These are phyloP conservation scores for Daboia siamensis DNA, from an alignment of 2,113 vertebrate genomes.

Conservation along the genomic window DNA sequence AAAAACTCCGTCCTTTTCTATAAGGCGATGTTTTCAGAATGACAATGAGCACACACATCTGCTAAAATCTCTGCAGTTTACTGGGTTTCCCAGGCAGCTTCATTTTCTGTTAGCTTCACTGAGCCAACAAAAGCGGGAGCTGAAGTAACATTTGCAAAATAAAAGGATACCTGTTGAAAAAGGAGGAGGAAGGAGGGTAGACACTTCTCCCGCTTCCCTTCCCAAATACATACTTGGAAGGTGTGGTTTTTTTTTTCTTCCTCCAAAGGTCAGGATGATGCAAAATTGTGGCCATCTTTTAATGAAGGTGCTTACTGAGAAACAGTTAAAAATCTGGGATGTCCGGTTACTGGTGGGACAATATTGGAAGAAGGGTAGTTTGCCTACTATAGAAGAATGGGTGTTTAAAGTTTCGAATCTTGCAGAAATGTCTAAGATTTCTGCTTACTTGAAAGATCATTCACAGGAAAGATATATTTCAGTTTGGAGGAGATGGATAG, in stretches of 20 bases:
- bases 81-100: background rate
- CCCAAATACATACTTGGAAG: background rate
- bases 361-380: no score
- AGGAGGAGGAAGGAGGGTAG: background rate
- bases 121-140: background rate
- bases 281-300: background rate
- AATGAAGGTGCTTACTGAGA: background rate
- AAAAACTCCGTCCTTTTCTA: background rate
- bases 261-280: background rate
- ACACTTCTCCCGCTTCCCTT: background rate
- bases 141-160: slow-evolving; percentile 2
- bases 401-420: no score
- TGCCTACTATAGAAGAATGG: no score
- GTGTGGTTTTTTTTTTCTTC: background rate
- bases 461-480: no score
- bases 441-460: no score
- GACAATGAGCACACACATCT: background rate
- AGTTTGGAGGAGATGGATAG: no score
- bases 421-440: no score
- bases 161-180: background rate
- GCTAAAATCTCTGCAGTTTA: background rate
- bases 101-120: background rate
- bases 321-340: background rate
- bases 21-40: background rate
- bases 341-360: no score